phyloP scores from a whole-genome alignment of 2,113 vertebrate species.

The Hippopotamus amphibius region DNA sequence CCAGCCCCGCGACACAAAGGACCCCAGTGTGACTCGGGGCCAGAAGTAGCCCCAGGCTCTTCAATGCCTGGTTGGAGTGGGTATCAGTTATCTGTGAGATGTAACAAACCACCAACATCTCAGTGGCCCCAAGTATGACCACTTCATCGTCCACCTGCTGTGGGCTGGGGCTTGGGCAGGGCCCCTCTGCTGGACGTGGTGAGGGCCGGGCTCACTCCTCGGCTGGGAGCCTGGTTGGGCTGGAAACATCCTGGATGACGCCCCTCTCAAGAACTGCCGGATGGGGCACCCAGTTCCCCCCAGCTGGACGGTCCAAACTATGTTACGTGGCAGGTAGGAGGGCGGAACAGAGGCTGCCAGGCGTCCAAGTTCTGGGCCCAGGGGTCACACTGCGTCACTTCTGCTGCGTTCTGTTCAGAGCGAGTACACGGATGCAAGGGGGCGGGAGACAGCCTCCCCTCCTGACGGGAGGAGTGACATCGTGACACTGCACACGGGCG shows the following conservation, averaged over 20 bases:
- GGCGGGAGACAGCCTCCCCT: not conserved
- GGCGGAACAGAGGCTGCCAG: not conserved
- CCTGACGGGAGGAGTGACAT: not conserved
- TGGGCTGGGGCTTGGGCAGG: not conserved
- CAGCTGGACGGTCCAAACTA: not conserved
- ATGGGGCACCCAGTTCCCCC: not conserved
- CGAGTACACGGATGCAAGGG: not conserved
- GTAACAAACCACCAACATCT: not conserved
- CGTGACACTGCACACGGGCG: not conserved
- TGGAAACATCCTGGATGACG: not conserved
- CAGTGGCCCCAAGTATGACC: not conserved
- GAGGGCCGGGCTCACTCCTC: not conserved
- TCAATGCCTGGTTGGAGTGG: accelerated
- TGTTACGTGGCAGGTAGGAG: not conserved
- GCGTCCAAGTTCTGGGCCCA: not conserved
- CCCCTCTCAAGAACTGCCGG: too few relatives aligned
- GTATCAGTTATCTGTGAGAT: accelerated
- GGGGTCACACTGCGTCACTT: not conserved
- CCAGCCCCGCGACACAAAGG: not conserved
- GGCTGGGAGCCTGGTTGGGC: not conserved
- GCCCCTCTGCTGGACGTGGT: accelerated
- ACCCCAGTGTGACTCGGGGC: accelerated
- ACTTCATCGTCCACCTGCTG: not conserved
- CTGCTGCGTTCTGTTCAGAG: not conserved
- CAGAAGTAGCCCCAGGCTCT: accelerated